phyloP scores from a whole-genome alignment of 2,113 vertebrate genomes.

The Anthoscopus minutus region DNA sequence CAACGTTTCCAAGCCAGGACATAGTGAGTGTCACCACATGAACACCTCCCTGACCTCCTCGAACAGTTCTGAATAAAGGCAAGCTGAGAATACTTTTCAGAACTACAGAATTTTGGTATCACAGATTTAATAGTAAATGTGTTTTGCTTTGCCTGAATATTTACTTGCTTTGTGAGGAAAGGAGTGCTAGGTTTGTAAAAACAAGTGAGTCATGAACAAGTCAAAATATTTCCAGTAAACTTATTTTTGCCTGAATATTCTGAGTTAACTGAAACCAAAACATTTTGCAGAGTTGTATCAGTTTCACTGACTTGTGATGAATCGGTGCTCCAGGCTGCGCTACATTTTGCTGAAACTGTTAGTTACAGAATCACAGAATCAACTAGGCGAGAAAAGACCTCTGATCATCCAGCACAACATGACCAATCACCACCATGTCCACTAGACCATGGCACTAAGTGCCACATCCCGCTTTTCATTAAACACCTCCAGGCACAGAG shows the following conservation, averaged over 20 bases:
- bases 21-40: background rate
- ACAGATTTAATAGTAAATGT: background rate
- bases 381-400: background rate
- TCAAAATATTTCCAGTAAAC: constrained; percentile 30
- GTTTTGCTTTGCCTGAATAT: background rate
- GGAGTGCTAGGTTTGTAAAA: background rate
- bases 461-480: background rate
- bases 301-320: background rate
- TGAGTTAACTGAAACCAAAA: background rate
- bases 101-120: background rate
- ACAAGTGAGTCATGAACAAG: background rate
- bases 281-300: background rate
- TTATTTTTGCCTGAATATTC: background rate
- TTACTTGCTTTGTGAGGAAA: background rate
- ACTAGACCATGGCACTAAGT: background rate
- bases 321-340: background rate
- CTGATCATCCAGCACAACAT: background rate
- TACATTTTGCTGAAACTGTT: background rate
- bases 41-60: background rate
- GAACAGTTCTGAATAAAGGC: background rate
- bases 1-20: background rate
- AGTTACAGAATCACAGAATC: background rate
- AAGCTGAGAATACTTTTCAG: background rate
- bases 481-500: background rate
- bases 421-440: background rate